Base-by-base conservation (phyloP, 2,797 vertebrate genomes). In the Micropoecilia bifurca region DNA sequence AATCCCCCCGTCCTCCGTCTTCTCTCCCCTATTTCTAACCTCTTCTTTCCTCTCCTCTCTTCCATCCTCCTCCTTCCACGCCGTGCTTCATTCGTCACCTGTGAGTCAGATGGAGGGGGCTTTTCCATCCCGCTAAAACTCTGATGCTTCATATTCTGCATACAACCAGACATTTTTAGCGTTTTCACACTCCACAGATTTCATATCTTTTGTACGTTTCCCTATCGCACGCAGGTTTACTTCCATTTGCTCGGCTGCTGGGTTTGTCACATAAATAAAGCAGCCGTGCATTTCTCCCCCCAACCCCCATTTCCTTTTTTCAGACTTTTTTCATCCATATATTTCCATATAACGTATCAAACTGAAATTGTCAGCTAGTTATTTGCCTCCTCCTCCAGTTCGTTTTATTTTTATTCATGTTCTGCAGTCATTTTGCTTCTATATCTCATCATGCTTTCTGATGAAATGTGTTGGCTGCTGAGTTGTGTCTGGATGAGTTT, bases 251-350 rank as follows among this genome's bases (percentile, higher is more conserved):
- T 73, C 59, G 30, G 74, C 84, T 80, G 79, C 77, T 83, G 75
- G 1, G 66, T 87, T 84, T 87, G 83, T 86, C 88, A 77, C 68
- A 80, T 89, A 83, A 81, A 90, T 87, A 83, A 90, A 88, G 71
- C 74, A 13, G 79, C 82, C 55, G 25, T 68, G 69, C 78, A 13
- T 84, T 87, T 80, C 76, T 79, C 39, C 39, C 36, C 1, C 33
- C 33, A n/a, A n/a, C 61, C 61, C 83, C 71, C 85, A 59, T 83
- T 87, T 86, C 71, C 73, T 80, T 86, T 84, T 80, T 30, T 20
- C 4, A 5, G 3, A 57, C 66, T 57, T 84, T 85, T 85, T 78
- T 81, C 80, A 75, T 83, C 63, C 79, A 79, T 77, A 83, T 72
- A 78, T 91, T 89, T 83, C 78, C 63, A 72, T 77, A 80, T 41